A percentile compares a stretch with the other conserved stretches of the same genome.
Evolutionary conservation across 2,113 vertebrate genomes (phyloP).

Genomic region (Sakesphorus luctuosus): DNA sequence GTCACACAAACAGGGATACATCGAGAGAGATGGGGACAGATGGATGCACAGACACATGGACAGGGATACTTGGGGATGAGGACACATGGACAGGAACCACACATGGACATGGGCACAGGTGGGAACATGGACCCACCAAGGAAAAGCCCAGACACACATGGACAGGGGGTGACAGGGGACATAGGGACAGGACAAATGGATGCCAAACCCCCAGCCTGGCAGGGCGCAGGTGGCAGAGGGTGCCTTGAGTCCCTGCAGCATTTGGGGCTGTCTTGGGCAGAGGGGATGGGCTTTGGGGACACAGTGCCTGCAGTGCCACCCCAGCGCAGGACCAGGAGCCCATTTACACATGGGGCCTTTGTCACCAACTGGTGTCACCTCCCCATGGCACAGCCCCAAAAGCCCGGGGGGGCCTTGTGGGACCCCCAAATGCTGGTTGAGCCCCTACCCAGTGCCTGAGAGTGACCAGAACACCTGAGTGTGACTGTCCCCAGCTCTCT

Average conservation of each 20-base stretch:
- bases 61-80: background rate
- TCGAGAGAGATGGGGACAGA: background rate
- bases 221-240: background rate
- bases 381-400: background rate
- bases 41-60: background rate
- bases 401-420: accelerated
- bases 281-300: accelerated
- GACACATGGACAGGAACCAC: background rate
- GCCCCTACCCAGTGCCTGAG: background rate
- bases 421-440: background rate
- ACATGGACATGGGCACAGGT: accelerated
- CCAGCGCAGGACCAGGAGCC: background rate
- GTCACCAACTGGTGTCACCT: background rate
- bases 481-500: background rate
- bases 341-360: background rate
- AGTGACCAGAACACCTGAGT: background rate
- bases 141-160: background rate
- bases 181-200: background rate
- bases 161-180: background rate
- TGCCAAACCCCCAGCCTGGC: accelerated
- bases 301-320: background rate
- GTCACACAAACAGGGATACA: background rate
- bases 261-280: background rate
- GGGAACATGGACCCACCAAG: accelerated
- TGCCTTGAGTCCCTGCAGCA: accelerated